A percentile compares a stretch with the other conserved stretches of the same genome.
phyloP scores from a whole-genome alignment of 2,797 vertebrate species.

The Megalops cyprinoides region DNA sequence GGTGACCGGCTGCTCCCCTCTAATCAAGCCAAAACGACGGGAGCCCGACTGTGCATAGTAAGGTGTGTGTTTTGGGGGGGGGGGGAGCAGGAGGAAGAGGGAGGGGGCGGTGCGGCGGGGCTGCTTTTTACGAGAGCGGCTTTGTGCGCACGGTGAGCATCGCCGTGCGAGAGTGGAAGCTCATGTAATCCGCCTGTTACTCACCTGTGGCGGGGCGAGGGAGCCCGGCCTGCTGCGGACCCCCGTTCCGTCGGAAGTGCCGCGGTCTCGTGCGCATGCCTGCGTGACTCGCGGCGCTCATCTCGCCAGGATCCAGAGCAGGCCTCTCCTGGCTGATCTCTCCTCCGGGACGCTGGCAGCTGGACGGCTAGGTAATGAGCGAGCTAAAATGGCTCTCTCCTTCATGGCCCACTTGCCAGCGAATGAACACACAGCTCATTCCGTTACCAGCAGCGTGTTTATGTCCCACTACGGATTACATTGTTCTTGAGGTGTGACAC shows the following conservation, averaged over 20 bases:
- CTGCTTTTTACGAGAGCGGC: neutral
- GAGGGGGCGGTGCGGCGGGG: neutral
- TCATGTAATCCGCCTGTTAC: neutral
- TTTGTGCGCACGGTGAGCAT: neutral
- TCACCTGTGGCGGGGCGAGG: neutral
- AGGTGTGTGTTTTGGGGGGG: neutral
- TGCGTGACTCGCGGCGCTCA: constrained; percentile 4
- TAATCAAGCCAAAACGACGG: neutral
- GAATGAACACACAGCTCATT: neutral
- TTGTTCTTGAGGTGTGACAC: neutral
- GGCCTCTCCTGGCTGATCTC: too few species aligned
- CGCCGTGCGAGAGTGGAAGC: neutral
- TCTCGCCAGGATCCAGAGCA: too few species aligned
- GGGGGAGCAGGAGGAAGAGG: neutral
- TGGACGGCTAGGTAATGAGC: neutral
- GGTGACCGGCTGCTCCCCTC: neutral
- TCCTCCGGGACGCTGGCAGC: neutral
- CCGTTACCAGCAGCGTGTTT: neutral
- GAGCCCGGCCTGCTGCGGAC: neutral
- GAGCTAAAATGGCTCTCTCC: neutral
- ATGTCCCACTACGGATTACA: neutral
- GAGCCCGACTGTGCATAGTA: neutral
- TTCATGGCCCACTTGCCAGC: neutral
- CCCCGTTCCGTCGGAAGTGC: too few species aligned
- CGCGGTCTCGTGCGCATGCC: too few species aligned